Conservation (phyloP, 2,888 invertebrate genomes). For the Thymelicus lineola region DNA sequence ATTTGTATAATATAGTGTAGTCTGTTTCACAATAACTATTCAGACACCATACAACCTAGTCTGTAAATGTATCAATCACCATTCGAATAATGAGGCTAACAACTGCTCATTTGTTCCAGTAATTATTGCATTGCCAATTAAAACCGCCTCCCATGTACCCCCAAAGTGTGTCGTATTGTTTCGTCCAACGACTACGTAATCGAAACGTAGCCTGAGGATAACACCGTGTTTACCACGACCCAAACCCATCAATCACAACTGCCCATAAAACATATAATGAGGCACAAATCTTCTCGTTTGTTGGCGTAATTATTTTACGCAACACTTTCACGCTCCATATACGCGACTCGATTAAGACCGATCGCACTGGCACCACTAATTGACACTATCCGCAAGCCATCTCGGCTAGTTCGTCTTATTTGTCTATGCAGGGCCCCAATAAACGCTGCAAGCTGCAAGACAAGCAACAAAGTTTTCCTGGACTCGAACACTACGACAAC, state of each 20-base stretch:
- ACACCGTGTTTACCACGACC: too few species aligned
- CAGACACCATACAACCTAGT: not conserved
- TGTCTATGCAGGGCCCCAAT: constrained; percentile 28
- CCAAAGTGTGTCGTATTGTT: too few species aligned
- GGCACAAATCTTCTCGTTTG: constrained; percentile 24
- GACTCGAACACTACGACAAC: not conserved
- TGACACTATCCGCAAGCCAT: constrained; percentile 46
- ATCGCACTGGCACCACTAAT: constrained; percentile 53
- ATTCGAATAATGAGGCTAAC: not conserved
- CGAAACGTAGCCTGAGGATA: not conserved
- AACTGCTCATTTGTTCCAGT: not conserved
- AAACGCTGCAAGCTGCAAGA: constrained; percentile 1
- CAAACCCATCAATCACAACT: too few species aligned
- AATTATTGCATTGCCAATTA: not conserved
- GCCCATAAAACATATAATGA: constrained; percentile 3
- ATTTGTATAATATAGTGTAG: not conserved
- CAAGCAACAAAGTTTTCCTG: constrained; percentile 19
- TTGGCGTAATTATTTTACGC: constrained; percentile 49
- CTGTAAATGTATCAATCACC: not conserved
- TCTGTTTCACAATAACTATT: not conserved
- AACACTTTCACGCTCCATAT: constrained; percentile 50
- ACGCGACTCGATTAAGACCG: constrained; percentile 50
- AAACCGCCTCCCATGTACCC: not conserved
- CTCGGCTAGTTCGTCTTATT: constrained; percentile 23
- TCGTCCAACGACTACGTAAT: not conserved